Base-by-base conservation (phyloP, 2,888 invertebrate genomes). In the Poecilus cupreus region DNA sequence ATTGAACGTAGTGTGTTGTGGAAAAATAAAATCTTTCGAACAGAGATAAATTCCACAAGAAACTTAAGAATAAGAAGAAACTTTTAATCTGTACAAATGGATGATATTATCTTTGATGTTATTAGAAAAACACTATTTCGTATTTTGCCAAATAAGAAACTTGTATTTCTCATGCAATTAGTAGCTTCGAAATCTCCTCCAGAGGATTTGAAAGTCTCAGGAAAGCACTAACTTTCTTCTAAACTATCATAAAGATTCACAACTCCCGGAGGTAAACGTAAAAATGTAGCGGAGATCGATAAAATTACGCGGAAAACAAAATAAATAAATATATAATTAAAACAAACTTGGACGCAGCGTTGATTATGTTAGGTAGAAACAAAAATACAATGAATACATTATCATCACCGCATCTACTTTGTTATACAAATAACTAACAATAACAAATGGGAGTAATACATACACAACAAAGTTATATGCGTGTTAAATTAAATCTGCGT, bases 41-140 rank as follows among this genome's bases (percentile, higher is more conserved):
- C 39, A 37, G 18, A 68, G 64, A 68, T 68, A 37, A 37, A 68
- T 68, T 10, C 37, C 8, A 37, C 8, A 8, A 4, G 37, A 60
- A 68, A 68, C 64, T 68, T 37, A 4, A 10, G 24, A 26, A 37
- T 37, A 37, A 68, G 64, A 68, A 68, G 64, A 68, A 37, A 68
- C 16, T 68, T 68, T 68, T 68, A 68, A 68, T 68, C 64, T 68
- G 64, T 68, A 60, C 60, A 68, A 68, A 37, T 68, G 37, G 64
- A 68, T 18, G 64, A 68, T 68, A 37, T 68, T 32, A 37, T 68
- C 32, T 37, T 32, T 68, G 64, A 37, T 37, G 64, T 68, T 32
- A 68, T 37, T 68, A 37, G 64, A 10, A 68, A 51, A 68, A 68
- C 37, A 68, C 64, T 37, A 68, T 37, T 68, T 37, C 64, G 37